Percentiles rank a stretch among this genome's conserved stretches.
phyloP scores from a whole-genome alignment of 2,888 invertebrate genomes.

The Sussaba pulchella region DNA sequence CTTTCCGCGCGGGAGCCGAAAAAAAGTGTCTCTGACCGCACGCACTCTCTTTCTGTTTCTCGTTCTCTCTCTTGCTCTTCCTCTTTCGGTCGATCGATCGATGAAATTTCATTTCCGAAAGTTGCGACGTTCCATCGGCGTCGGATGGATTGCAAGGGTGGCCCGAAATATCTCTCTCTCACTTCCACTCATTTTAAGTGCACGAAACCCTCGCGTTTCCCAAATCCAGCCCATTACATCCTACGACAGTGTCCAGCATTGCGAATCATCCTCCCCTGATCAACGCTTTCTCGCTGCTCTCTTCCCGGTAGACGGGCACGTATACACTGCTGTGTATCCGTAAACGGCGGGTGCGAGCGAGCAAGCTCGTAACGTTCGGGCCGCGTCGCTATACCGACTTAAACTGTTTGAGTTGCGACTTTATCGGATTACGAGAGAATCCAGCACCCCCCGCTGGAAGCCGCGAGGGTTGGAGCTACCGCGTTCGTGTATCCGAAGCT shows the following conservation, averaged over 20 bases:
- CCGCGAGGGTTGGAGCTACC: slow-evolving; percentile 65
- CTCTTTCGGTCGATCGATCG: too few relatives aligned
- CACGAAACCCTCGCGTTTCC: slow-evolving; percentile 53
- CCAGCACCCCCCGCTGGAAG: slow-evolving; percentile 79
- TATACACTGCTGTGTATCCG: slow-evolving; percentile 1
- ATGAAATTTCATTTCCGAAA: slow-evolving; percentile 74
- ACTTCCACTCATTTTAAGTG: slow-evolving; percentile 36
- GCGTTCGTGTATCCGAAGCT: slow-evolving; percentile 69
- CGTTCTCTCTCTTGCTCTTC: too few relatives aligned
- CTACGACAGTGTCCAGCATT: slow-evolving; percentile 70
- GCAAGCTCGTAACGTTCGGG: background rate
- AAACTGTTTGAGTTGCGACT: slow-evolving; percentile 83
- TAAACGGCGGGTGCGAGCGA: background rate
- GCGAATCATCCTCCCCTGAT: slow-evolving; percentile 44
- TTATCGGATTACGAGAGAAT: slow-evolving; percentile 80
- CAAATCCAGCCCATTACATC: slow-evolving; percentile 76
- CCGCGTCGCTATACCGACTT: slow-evolving; percentile 72
- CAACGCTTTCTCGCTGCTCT: background rate
- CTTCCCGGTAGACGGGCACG: background rate
- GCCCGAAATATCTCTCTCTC: slow-evolving; percentile 30
- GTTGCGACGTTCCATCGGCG: slow-evolving; percentile 69
- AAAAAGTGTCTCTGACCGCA: slow-evolving; percentile 29
- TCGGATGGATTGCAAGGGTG: background rate
- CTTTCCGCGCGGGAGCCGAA: slow-evolving; percentile 1
- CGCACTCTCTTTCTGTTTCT: slow-evolving; percentile 56